Conservation (phyloP, 2,888 invertebrate species). For the Galerucella pusilla region DNA sequence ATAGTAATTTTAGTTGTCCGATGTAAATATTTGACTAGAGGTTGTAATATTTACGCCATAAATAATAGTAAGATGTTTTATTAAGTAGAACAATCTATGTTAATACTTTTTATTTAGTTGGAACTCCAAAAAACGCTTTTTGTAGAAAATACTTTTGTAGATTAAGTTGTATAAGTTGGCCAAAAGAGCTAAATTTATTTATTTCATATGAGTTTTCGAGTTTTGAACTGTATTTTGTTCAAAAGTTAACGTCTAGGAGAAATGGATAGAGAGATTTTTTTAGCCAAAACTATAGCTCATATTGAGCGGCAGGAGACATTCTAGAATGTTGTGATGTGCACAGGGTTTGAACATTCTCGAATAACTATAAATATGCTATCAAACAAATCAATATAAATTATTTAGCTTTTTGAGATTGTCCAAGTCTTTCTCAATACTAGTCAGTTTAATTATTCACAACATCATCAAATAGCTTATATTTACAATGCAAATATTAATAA, state of each 20-base stretch:
- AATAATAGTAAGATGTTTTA: constrained; percentile 49
- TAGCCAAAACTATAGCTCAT: constrained; percentile 49
- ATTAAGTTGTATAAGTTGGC: constrained; percentile 38
- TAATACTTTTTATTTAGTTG: constrained; percentile 47
- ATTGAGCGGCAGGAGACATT: constrained; percentile 52
- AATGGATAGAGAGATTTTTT: constrained; percentile 9
- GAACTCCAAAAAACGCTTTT: constrained; percentile 37
- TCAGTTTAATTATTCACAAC: constrained; percentile 45
- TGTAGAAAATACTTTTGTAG: constrained; percentile 49
- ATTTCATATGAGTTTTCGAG: constrained; percentile 11
- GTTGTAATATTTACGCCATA: constrained; percentile 42
- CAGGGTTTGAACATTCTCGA: constrained; percentile 34
- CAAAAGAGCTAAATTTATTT: constrained; percentile 27
- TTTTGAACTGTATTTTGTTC: constrained; percentile 27
- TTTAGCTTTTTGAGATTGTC: constrained; percentile 44
- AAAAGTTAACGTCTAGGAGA: constrained; percentile 14
- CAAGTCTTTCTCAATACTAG: constrained; percentile 50
- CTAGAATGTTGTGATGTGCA: constrained; percentile 54
- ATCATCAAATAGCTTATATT: constrained; percentile 10
- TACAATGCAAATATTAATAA: constrained; percentile 17
- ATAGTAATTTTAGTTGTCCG: constrained; percentile 41
- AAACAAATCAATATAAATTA: constrained; percentile 46
- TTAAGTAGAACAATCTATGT: constrained; percentile 36
- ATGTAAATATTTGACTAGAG: constrained; percentile 44
- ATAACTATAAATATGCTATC: constrained; percentile 49